A percentile compares a stretch with the other conserved stretches of the same genome.
Conservation (phyloP, 2,888 invertebrate genomes). For the Choristoneura rosaceana region DNA sequence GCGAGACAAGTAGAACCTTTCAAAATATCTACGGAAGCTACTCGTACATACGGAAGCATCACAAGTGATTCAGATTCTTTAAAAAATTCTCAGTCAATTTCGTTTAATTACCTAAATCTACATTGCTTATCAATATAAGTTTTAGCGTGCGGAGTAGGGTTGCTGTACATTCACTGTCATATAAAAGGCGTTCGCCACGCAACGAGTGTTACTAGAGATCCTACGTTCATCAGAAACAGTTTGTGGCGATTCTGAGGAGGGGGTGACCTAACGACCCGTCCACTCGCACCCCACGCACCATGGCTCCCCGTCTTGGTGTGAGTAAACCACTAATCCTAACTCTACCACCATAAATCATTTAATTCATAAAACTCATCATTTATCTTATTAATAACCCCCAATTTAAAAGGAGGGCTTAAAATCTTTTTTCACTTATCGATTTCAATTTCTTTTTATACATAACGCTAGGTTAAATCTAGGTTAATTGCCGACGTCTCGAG, state of each 20-base stretch:
- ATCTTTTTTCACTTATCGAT: neutral
- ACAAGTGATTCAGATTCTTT: conserved; percentile 4
- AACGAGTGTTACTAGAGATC: conserved; percentile 61
- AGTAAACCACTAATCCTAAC: conserved; percentile 55
- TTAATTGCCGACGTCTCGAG: conserved; percentile 15
- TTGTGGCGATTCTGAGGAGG: conserved; percentile 55
- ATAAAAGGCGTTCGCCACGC: conserved; percentile 69
- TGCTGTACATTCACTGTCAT: conserved; percentile 75
- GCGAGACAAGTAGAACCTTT: neutral
- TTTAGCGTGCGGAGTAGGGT: conserved; percentile 67
- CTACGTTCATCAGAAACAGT: conserved; percentile 55
- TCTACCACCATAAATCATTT: neutral
- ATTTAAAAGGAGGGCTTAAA: neutral
- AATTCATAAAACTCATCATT: neutral
- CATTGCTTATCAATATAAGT: conserved; percentile 54
- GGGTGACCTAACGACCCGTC: conserved; percentile 54
- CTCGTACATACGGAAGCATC: neutral
- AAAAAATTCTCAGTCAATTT: conserved; percentile 41
- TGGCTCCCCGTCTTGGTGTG: conserved; percentile 76
- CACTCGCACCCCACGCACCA: conserved; percentile 61
- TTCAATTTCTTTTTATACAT: conserved; percentile 11
- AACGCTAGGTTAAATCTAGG: neutral
- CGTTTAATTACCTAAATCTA: conserved; percentile 53
- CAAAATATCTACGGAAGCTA: conserved; percentile 1
- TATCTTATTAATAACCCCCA: neutral